Conservation (phyloP, 2,888 invertebrate species). For the Drosophila percnosoma region DNA sequence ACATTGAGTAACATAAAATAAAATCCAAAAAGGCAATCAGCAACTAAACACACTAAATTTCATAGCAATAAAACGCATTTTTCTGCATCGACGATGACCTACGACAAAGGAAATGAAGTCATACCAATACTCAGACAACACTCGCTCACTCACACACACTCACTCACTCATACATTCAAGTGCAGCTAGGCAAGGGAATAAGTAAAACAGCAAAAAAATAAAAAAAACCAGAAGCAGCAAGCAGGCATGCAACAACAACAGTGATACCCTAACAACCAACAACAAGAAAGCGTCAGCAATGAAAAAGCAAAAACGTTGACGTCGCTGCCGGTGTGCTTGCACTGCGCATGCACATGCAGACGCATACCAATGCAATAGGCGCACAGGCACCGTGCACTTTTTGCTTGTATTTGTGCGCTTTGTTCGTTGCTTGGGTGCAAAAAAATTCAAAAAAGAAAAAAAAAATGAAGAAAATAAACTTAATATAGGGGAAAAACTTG, state of each 20-base stretch:
- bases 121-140: conserved; percentile 68
- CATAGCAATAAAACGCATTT: conserved; percentile 60
- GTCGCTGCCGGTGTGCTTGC: conserved; percentile 45
- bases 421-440: conserved; percentile 62
- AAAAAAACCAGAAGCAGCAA: conserved; percentile 37
- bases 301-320: conserved; percentile 49
- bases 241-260: conserved; percentile 43
- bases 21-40: conserved; percentile 1
- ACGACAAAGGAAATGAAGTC: conserved; percentile 85
- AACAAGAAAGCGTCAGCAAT: conserved; percentile 57
- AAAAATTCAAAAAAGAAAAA: conserved; percentile 25
- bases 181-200: conserved; percentile 68
- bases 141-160: conserved; percentile 12
- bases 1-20: conserved; percentile 3
- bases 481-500: conserved; percentile 36
- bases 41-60: conserved; percentile 21
- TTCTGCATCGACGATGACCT: conserved; percentile 82
- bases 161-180: conserved; percentile 41
- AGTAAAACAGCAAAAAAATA: conserved; percentile 50
- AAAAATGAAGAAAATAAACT: conserved; percentile 17
- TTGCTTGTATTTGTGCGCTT: conserved; percentile 64
- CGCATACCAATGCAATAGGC: conserved; percentile 36
- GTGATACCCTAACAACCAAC: conserved; percentile 44
- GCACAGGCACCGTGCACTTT: conserved; percentile 35
- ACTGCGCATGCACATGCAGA: conserved; percentile 77